Evolutionary conservation across 35 echinoderm and acorn worm genomes (phyloP).

Genomic region (Ptychodera flava): DNA sequence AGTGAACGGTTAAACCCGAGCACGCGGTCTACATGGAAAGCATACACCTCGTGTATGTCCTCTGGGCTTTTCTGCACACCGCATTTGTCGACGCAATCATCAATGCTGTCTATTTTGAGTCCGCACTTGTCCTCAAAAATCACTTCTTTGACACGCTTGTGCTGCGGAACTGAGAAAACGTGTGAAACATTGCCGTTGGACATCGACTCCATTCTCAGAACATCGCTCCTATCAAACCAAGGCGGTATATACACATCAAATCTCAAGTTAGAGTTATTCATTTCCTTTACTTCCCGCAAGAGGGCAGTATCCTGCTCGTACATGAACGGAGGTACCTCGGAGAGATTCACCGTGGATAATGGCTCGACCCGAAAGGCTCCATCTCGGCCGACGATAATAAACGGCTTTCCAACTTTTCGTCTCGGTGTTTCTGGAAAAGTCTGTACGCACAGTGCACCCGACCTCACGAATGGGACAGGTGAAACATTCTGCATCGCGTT

Average conservation of each 20-base stretch:
- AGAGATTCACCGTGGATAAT: not conserved
- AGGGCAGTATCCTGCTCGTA: not conserved
- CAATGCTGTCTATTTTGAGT: not conserved
- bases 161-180: not conserved
- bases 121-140: not conserved
- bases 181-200: not conserved
- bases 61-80: not conserved
- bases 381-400: not conserved
- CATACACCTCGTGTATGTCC: constrained; percentile 35
- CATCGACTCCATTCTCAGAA: not conserved
- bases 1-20: constrained; percentile 47
- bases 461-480: no score
- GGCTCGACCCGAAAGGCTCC: not conserved
- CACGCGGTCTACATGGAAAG: constrained; percentile 66
- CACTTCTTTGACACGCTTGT: not conserved
- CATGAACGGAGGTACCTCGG: not conserved
- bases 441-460: no score
- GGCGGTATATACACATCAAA: not conserved
- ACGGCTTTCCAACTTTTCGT: no score
- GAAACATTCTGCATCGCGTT: no score
- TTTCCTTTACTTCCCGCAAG: not conserved
- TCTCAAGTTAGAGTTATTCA: not conserved
- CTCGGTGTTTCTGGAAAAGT: no score
- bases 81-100: not conserved
- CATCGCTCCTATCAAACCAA: not conserved